A percentile compares a stretch with the other conserved stretches of the same genome.
Evolutionary conservation across 2,888 invertebrate genomes (phyloP).

Genomic region (Ischnus inquisitorius): DNA sequence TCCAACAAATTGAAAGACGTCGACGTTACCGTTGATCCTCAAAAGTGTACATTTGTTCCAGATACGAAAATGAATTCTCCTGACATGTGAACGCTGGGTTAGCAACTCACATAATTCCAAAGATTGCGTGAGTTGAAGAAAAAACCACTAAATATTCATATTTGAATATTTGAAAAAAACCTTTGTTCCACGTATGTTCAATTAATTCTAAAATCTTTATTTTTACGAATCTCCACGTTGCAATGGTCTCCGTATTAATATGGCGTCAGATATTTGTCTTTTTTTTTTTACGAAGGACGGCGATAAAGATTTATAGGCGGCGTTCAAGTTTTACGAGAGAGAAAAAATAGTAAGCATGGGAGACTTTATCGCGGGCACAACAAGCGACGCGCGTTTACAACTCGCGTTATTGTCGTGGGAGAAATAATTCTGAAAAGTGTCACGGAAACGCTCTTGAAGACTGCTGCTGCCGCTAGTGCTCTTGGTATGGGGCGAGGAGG

Average conservation of each 20-base stretch:
- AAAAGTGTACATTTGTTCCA: too few species aligned
- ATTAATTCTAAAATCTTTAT: too few species aligned
- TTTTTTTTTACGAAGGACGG: background rate
- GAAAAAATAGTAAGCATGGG: constrained; percentile 13
- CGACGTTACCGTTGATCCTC: background rate
- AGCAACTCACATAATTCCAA: too few species aligned
- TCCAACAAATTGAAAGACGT: background rate
- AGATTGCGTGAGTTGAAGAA: too few species aligned
- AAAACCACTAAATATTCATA: too few species aligned
- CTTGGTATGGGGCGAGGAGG: constrained; percentile 30
- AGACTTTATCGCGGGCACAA: constrained; percentile 61
- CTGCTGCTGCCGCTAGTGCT: constrained; percentile 51
- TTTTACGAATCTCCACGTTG: too few species aligned
- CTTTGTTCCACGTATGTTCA: too few species aligned
- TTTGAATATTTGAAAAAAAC: too few species aligned
- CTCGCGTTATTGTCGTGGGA: constrained; percentile 68
- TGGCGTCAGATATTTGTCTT: background rate
- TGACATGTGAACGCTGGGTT: too few species aligned
- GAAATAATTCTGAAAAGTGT: constrained; percentile 68
- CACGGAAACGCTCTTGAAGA: constrained; percentile 68
- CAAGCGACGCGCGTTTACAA: constrained; percentile 66
- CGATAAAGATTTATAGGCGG: constrained; percentile 36
- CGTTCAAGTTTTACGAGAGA: constrained; percentile 42
- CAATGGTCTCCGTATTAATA: too few species aligned
- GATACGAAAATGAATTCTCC: too few species aligned